Base-by-base conservation (phyloP, 2,797 vertebrate genomes). In the Cetoscarus ocellatus region DNA sequence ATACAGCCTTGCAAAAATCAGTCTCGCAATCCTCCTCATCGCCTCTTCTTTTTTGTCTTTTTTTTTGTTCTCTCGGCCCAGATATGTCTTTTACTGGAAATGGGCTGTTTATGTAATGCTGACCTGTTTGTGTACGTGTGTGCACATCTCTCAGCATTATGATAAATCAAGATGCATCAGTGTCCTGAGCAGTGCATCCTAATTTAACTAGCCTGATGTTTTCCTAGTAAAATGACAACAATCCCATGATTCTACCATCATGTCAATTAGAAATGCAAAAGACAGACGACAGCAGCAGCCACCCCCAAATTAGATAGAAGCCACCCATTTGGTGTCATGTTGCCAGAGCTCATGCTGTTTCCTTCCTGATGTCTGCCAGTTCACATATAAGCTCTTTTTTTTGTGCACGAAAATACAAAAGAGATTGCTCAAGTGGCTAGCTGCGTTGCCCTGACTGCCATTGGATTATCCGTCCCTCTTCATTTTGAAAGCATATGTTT, bases 21-120 rank as follows among this genome's bases (percentile, higher is more conserved):
- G 7, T 58, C 38, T 47, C 42, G 1, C 42, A 49, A 34, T 76
- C n/a, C n/a, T 62, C 51, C 5, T 77, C 44, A 35, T 73, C 3
- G 39, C 17, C 54, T 80, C 15, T 27, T 75, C 12, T 18, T 58
- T 60, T 64, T 39, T 13, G 66, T 61, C 9, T 59, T 7, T 48
- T 58, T 62, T 68, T 61, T 62, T 61, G 14, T 58, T 63, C 49
- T 59, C 51, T 58, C 43, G 4, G 48, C 62, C 77, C 55, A 80
- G 63, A 82, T 80, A 52, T 69, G 54, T 68, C 49, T 85, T 53
- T 13, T 55, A 35, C 34, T 73, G 48, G 39, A 76, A 65, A 60
- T 73, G 44, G 34, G 38, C 17, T 79, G 60, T 87, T 84, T 84
- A 77, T 66, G 44, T 83, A 86, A 82, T 73, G 56, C 49, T 60